Percentiles rank a stretch among this genome's conserved stretches.
phyloP scores from a whole-genome alignment of 1,140 invertebrate genomes.

The Drosophila malerkotliana region DNA sequence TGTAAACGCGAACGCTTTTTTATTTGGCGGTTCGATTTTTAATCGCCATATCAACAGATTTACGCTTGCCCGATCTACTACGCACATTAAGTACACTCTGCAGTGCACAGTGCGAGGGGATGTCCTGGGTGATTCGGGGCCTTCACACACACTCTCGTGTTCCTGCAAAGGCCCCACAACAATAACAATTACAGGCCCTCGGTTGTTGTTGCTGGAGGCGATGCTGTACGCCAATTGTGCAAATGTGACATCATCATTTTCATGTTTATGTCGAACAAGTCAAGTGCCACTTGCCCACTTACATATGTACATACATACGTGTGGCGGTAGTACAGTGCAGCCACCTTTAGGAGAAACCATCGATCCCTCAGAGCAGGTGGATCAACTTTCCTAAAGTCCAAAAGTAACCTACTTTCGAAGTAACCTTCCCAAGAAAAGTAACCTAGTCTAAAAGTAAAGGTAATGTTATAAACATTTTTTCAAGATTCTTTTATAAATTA shows the following conservation, averaged over 20 bases:
- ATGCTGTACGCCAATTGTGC: slow-evolving; percentile 76
- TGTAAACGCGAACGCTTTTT: slow-evolving; percentile 31
- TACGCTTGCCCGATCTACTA: slow-evolving; percentile 80
- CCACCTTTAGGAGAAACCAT: neutral
- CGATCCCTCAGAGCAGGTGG: too few relatives aligned
- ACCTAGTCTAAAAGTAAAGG: too few relatives aligned
- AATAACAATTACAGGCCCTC: slow-evolving; percentile 68
- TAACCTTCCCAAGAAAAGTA: too few relatives aligned
- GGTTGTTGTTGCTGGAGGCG: slow-evolving; percentile 35
- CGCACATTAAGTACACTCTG: slow-evolving; percentile 74
- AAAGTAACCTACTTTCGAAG: too few relatives aligned
- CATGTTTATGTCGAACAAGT: slow-evolving; percentile 80
- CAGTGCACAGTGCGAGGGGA: neutral
- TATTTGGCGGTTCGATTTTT: slow-evolving; percentile 72
- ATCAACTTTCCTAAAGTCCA: too few relatives aligned
- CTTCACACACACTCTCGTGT: neutral
- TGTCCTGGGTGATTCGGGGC: neutral
- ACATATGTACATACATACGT: slow-evolving; percentile 16
- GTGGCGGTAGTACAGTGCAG: slow-evolving; percentile 24
- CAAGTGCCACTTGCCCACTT: slow-evolving; percentile 67
- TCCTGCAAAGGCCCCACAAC: slow-evolving; percentile 56
- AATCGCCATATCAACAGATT: slow-evolving; percentile 80
- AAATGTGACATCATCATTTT: slow-evolving; percentile 81
- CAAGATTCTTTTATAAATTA: too few relatives aligned
- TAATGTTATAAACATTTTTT: too few relatives aligned